Base-by-base conservation (phyloP, 2,113 vertebrate species). In the Syngnathus scovelli region DNA sequence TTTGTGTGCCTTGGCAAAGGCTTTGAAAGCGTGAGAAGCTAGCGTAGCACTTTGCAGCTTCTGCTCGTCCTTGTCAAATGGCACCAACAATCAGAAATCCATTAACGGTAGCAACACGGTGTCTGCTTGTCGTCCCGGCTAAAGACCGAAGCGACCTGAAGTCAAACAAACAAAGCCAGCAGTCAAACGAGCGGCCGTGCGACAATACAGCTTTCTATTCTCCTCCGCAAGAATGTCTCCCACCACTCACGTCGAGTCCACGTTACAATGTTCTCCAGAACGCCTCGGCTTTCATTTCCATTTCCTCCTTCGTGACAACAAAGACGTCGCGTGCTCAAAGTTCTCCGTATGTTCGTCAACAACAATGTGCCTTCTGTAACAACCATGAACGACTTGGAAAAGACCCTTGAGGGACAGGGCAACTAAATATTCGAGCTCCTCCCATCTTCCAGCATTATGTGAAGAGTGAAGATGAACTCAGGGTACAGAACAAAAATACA, bases 141-240 rank as follows among this genome's bases (percentile, higher is more conserved):
- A 12, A 33, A 54, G 48, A 19, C 18, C 6, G 18, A 49, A 16
- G 23, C 15, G 54, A 56, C 33, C 38, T 21, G 60, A 13, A 88
- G 79, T 74, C 69, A 80, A 88, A 85, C 86, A 86, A 71, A 86
- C 85, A 89, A 89, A 85, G 85, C 83, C 70, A 76, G 67, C 85
- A 86, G 83, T 88, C 79, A 86, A 76, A 76, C 83, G 69, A 72
- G 74, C 76, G 33, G 64, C 69, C 74, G 79, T 68, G 79, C 56
- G 70, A 82, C 52, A 78, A 86, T 83, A 89, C 82, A 74, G 77
- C 72, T 76, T 68, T 71, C 83, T 84, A 77, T 72, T 82, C 75
- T 78, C 78, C 68, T 77, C 78, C 77, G 75, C 78, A 46, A 79
- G 75, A 73, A 66, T 39, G 66, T 77, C 83, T 77, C 84, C 79